Evolutionary conservation across 1,140 invertebrate genomes (phyloP).

Genomic region (Periplaneta americana): DNA sequence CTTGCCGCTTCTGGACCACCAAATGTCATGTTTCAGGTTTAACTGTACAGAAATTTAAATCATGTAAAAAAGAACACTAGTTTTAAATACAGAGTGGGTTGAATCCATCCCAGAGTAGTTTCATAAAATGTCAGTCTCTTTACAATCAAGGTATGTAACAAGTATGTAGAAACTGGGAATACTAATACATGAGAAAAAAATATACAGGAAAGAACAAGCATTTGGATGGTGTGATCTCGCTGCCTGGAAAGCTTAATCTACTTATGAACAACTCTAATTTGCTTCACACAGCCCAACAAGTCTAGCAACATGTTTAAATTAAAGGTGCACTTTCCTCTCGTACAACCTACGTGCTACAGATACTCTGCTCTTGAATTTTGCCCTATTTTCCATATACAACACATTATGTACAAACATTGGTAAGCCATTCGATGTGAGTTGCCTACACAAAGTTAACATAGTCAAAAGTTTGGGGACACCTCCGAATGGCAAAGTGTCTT

Average conservation of each 20-base stretch:
- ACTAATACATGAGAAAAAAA: not conserved
- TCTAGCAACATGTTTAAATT: constrained; percentile 12
- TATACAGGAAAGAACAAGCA: not conserved
- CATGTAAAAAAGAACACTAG: not conserved
- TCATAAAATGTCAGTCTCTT: constrained; percentile 6
- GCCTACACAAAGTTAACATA: constrained; percentile 12
- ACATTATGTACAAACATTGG: constrained; percentile 20
- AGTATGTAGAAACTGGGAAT: not conserved
- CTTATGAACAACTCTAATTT: constrained; percentile 8
- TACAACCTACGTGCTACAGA: not conserved
- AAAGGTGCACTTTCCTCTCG: constrained; percentile 3
- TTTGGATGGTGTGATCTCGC: not conserved
- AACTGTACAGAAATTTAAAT: not conserved
- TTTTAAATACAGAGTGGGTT: not conserved
- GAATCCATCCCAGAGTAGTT: not conserved
- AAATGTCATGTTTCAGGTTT: not conserved
- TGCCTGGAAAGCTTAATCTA: constrained; percentile 3
- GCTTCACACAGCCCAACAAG: constrained; percentile 10
- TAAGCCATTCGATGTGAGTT: constrained; percentile 21
- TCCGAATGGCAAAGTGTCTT: constrained; percentile 14
- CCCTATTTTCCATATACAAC: constrained; percentile 17
- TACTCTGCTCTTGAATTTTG: constrained; percentile 7
- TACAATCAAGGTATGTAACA: not conserved
- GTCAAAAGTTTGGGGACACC: constrained; percentile 14
- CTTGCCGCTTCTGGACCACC: not conserved